These are phyloP conservation scores for Gryllus bimaculatus DNA, from an alignment of 1,140 invertebrate species.

Conservation along the genomic window DNA sequence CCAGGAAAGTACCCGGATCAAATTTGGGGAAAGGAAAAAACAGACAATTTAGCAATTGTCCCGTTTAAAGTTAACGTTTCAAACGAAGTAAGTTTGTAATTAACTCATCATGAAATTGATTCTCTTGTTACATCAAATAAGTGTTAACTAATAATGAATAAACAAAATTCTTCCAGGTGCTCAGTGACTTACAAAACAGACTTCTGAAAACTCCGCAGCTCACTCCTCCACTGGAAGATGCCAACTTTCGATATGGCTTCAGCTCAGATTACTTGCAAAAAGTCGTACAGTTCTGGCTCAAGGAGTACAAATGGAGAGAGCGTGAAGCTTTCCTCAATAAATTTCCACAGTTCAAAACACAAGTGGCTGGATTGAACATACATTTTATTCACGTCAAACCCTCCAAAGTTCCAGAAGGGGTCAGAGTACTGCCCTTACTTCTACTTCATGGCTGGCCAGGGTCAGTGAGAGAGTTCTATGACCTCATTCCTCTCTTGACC, in stretches of 20 bases:
- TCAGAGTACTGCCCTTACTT: conserved; percentile 47
- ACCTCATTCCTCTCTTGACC: conserved; percentile 53
- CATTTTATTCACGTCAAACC: conserved; percentile 61
- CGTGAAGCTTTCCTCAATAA: conserved; percentile 56
- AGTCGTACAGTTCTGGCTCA: conserved; percentile 61
- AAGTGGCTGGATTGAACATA: conserved; percentile 55
- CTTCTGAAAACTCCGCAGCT: conserved; percentile 31
- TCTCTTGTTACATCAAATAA: too few relatives aligned
- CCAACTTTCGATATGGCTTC: conserved; percentile 67
- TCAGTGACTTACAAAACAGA: too few relatives aligned
- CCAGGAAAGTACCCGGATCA: not conserved
- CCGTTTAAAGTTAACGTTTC: conserved; percentile 6
- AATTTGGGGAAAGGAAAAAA: not conserved
- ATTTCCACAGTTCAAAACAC: conserved; percentile 62
- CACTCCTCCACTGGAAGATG: conserved; percentile 51
- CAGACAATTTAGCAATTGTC: not conserved
- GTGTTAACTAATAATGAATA: too few relatives aligned
- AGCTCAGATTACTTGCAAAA: conserved; percentile 55
- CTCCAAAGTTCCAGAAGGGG: conserved; percentile 34
- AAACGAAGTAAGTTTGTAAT: not conserved
- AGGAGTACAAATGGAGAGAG: conserved; percentile 64
- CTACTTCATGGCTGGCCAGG: conserved; percentile 86
- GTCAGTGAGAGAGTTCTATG: conserved; percentile 67
- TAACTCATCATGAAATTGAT: too few relatives aligned
- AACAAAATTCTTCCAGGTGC: not conserved